phyloP scores from a whole-genome alignment of 2,113 vertebrate species.

The Bucco capensis region DNA sequence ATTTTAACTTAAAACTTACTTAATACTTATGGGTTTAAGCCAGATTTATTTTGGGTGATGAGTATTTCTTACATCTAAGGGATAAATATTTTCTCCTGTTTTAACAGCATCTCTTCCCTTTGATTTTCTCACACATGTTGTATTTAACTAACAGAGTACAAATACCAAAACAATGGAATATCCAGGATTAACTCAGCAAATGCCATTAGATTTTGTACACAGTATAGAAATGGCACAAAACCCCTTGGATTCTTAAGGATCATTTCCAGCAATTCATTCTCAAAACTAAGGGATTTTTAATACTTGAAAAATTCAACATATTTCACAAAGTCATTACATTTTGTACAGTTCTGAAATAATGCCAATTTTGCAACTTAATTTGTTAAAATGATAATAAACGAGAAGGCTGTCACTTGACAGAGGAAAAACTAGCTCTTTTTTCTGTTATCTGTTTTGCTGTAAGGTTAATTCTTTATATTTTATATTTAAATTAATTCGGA shows the following conservation, averaged over 20 bases:
- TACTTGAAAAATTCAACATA: slow-evolving; percentile 48
- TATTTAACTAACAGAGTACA: slow-evolving; percentile 62
- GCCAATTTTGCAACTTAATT: slow-evolving; percentile 61
- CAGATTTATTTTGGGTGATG: slow-evolving; percentile 38
- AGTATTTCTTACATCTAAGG: slow-evolving; percentile 13
- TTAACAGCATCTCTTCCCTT: slow-evolving; percentile 42
- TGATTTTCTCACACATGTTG: slow-evolving; percentile 52
- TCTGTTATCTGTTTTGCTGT: slow-evolving; percentile 71
- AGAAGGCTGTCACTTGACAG: slow-evolving; percentile 42
- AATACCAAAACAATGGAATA: slow-evolving; percentile 63
- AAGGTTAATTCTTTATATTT: slow-evolving; percentile 73
- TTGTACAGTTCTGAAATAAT: slow-evolving; percentile 49
- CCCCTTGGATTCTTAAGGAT: slow-evolving; percentile 42
- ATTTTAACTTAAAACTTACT: slow-evolving; percentile 62
- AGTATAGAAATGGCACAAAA: slow-evolving; percentile 33
- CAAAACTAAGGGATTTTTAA: slow-evolving; percentile 56
- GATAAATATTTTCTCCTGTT: slow-evolving; percentile 53
- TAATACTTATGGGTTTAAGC: slow-evolving; percentile 41
- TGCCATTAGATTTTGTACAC: slow-evolving; percentile 45
- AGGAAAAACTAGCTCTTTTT: slow-evolving; percentile 50
- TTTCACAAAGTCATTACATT: slow-evolving; percentile 63
- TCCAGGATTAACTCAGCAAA: slow-evolving; percentile 65
- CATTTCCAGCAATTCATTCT: slow-evolving; percentile 49
- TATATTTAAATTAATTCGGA: slow-evolving; percentile 72
- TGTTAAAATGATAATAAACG: slow-evolving; percentile 50